Conservation (phyloP, 1,140 invertebrate genomes). For the Hetaerina americana region DNA sequence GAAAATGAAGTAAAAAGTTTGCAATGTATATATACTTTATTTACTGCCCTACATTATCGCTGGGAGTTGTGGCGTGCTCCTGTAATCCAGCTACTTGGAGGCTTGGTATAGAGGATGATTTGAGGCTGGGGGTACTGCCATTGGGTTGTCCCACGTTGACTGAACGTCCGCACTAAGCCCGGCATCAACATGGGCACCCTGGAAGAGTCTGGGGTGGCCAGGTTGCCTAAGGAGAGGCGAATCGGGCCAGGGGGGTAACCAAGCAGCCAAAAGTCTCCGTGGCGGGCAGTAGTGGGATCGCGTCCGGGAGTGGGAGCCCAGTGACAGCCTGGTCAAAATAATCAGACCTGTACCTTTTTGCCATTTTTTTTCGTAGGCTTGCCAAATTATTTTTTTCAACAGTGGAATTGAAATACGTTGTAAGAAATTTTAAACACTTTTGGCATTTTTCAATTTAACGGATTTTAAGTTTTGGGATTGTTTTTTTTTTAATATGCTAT, state of each 20-base stretch:
- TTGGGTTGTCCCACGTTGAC: conserved; percentile 17
- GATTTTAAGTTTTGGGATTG: too few species aligned
- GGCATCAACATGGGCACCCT: conserved; percentile 81
- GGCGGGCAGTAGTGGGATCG: conserved; percentile 94
- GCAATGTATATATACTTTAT: too few species aligned
- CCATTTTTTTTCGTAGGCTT: too few species aligned
- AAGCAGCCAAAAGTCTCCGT: conserved; percentile 94
- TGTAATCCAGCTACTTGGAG: conserved; percentile 43
- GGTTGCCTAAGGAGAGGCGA: conserved; percentile 87
- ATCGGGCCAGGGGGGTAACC: conserved; percentile 93
- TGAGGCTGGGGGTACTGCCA: conserved; percentile 24
- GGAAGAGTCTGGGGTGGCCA: conserved; percentile 68
- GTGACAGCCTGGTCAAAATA: conserved; percentile 73
- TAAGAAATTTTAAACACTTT: too few species aligned
- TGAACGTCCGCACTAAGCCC: conserved; percentile 43
- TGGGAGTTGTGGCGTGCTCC: conserved; percentile 34
- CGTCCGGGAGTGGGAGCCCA: conserved; percentile 80
- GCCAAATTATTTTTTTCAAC: too few species aligned
- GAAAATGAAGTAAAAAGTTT: too few species aligned
- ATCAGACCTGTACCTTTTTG: conserved; percentile 65
- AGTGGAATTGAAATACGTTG: too few species aligned
- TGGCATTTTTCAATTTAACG: too few species aligned
- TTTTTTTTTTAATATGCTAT: too few species aligned
- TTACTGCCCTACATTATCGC: too few species aligned
- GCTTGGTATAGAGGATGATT: conserved; percentile 33